phyloP scores from a whole-genome alignment of 2,888 invertebrate species.

The Zaprionus lineosus region DNA sequence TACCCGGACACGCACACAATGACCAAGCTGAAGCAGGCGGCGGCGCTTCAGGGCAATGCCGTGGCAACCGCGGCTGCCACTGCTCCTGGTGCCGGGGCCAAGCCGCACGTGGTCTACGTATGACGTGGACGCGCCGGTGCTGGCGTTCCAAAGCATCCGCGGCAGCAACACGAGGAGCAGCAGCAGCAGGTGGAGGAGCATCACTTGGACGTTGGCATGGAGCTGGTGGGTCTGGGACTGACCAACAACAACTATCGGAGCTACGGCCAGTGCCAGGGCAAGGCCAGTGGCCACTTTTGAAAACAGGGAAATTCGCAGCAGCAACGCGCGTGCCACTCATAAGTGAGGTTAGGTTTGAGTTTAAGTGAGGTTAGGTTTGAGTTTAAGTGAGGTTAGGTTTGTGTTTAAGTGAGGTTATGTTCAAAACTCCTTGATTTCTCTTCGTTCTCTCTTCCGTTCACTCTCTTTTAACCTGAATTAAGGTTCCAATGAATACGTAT shows the following conservation, averaged over 20 bases:
- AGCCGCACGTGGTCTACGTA: constrained; percentile 82
- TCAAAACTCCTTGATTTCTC: constrained; percentile 11
- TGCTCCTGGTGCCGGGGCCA: constrained; percentile 39
- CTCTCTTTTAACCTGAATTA: background rate
- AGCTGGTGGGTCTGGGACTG: constrained; percentile 62
- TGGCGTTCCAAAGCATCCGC: constrained; percentile 14
- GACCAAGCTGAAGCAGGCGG: constrained; percentile 74
- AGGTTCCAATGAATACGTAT: constrained; percentile 21
- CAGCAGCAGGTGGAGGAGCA: constrained; percentile 12
- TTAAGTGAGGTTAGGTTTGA: constrained; percentile 34
- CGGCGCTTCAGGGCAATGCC: constrained; percentile 42
- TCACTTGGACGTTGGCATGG: constrained; percentile 45
- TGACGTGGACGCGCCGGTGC: constrained; percentile 82
- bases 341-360: constrained; percentile 35
- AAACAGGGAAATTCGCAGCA: constrained; percentile 20
- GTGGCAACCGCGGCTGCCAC: constrained; percentile 5
- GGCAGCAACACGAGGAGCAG: constrained; percentile 13
- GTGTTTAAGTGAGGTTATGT: constrained; percentile 1
- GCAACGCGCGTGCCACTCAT: constrained; percentile 4
- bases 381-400: no score
- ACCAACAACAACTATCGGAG: constrained; percentile 73
- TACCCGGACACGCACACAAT: constrained; percentile 83
- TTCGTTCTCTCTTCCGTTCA: background rate
- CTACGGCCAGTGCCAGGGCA: constrained; percentile 60
- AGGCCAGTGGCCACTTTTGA: constrained; percentile 48